phyloP scores from a whole-genome alignment of 2,888 invertebrate genomes.

The Chrysolina americana region DNA sequence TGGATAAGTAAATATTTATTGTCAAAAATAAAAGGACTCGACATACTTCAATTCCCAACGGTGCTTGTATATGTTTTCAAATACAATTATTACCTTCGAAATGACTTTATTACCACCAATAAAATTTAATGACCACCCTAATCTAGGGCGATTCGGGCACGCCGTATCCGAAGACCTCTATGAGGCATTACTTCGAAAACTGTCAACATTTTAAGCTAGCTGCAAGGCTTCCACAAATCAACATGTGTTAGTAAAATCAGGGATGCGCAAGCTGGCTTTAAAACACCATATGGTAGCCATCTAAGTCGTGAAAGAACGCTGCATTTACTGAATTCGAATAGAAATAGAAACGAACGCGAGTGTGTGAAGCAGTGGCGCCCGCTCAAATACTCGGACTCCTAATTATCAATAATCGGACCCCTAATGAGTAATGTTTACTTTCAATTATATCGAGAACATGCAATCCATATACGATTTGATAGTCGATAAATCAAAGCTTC shows the following conservation, averaged over 20 bases:
- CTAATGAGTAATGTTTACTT: not conserved
- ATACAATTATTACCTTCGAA: constrained; percentile 17
- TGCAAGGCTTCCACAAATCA: constrained; percentile 12
- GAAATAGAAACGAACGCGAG: not conserved
- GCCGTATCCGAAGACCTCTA: not conserved
- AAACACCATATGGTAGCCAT: constrained; percentile 4
- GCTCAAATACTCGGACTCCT: no score
- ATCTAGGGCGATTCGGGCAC: constrained; percentile 18
- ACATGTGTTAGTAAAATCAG: constrained; percentile 12
- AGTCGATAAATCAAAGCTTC: no score
- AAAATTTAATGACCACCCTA: constrained; percentile 32
- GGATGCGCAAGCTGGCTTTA: not conserved
- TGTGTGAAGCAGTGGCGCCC: not conserved
- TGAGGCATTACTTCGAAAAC: not conserved
- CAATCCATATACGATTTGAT: no score
- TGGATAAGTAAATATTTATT: not conserved
- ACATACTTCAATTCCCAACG: not conserved
- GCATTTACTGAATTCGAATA: not conserved
- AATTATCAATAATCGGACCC: not conserved
- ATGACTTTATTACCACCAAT: constrained; percentile 16
- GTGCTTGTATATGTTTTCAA: not conserved
- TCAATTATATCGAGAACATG: not conserved
- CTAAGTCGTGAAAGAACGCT: constrained; percentile 3
- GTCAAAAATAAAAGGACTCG: not conserved
- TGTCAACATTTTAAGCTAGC: not conserved